Conservation (phyloP, 1,140 invertebrate genomes). For the Orussus abietinus region DNA sequence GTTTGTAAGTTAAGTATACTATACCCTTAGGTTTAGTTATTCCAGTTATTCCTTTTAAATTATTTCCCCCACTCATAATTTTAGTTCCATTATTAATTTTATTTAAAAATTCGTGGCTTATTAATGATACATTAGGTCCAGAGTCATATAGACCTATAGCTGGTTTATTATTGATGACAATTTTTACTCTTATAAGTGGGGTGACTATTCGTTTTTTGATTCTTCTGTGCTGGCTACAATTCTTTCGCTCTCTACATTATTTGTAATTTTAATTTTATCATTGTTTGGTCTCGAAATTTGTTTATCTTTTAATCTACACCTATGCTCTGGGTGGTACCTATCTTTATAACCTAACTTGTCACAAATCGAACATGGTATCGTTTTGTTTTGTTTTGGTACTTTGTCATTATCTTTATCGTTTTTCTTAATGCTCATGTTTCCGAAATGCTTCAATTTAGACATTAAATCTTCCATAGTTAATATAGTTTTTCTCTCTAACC, state of each 20-base stretch:
- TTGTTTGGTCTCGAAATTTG: background rate
- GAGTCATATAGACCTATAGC: background rate
- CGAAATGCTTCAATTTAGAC: conserved; percentile 1
- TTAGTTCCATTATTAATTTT: conserved; percentile 6
- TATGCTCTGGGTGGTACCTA: background rate
- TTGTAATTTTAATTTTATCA: conserved; percentile 8
- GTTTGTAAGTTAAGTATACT: conserved; percentile 5
- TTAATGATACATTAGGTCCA: conserved; percentile 10
- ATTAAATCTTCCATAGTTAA: conserved; percentile 2
- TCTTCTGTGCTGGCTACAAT: background rate
- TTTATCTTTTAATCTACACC: background rate
- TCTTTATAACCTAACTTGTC: conserved; percentile 4
- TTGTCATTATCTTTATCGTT: conserved; percentile 2
- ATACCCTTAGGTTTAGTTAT: background rate
- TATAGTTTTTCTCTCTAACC: background rate
- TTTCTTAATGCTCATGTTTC: background rate
- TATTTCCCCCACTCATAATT: conserved; percentile 5
- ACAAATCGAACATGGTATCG: background rate
- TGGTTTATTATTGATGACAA: conserved; percentile 4
- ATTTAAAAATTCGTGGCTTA: conserved; percentile 6
- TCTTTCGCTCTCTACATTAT: conserved; percentile 3
- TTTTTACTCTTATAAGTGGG: conserved; percentile 11
- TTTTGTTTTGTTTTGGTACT: background rate
- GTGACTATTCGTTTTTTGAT: conserved; percentile 12
- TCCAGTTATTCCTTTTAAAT: conserved; percentile 1